These are phyloP conservation scores for Apocheima hispidaria DNA, from an alignment of 2,888 invertebrate genomes.

Conservation along the genomic window DNA sequence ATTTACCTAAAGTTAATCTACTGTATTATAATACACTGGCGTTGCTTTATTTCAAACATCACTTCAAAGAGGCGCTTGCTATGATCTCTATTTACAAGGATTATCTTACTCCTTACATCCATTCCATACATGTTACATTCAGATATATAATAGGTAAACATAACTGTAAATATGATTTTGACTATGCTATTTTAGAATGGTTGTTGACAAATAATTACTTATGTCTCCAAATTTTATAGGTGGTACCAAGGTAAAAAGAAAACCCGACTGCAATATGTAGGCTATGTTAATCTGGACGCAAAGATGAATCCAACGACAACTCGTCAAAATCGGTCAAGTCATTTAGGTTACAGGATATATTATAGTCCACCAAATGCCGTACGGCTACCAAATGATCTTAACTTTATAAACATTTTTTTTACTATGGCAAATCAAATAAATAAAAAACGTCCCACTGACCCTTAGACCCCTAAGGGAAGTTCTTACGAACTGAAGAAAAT, in stretches of 20 bases:
- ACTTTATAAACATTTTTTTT: too few species aligned
- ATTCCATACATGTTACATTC: constrained; percentile 49
- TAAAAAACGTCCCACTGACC: background rate
- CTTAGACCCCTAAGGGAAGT: background rate
- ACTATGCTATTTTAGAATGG: background rate
- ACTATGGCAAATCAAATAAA: too few species aligned
- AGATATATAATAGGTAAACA: background rate
- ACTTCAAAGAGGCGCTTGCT: constrained; percentile 22
- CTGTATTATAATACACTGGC: background rate
- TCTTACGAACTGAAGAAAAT: constrained; percentile 9
- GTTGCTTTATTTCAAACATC: constrained; percentile 9
- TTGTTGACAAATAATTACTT: constrained; percentile 4
- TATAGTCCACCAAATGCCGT: too few species aligned
- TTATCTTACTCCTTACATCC: constrained; percentile 48
- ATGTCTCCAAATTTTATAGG: too few species aligned
- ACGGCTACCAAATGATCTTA: too few species aligned
- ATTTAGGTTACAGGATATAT: too few species aligned
- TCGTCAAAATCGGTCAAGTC: too few species aligned
- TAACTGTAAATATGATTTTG: background rate
- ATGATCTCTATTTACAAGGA: constrained; percentile 38
- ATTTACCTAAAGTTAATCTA: background rate
- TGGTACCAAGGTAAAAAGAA: too few species aligned
- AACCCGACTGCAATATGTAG: too few species aligned
- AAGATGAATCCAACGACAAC: too few species aligned
- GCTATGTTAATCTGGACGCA: too few species aligned